Evolutionary conservation across 2,113 vertebrate species (phyloP), one percentile per base, ranked within the genome.

Genomic region (Cinclus mexicanus): DNA sequence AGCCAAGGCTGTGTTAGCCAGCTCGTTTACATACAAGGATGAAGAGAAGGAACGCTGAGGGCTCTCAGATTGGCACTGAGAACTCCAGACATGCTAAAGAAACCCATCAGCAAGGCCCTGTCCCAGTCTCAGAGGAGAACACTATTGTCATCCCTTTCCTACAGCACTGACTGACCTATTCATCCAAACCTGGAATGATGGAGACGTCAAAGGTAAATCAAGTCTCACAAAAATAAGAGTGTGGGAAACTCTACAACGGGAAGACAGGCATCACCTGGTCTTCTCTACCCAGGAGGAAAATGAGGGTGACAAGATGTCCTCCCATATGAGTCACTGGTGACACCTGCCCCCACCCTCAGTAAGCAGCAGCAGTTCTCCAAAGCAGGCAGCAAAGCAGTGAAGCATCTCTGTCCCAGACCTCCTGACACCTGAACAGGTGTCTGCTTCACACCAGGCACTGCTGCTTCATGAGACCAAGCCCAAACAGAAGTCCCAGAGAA

Each of bases 1-100:
- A 46, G 55, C 7, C 50, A 22, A 50, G 20, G 49, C 37, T 25
- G 20, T 20, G 41, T 15, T 12, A 26, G 26, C 6, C 2, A n/a
- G 4, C 23, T 82, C 0, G 0, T 35, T 67, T 29, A 26, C 1
- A 7, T 10, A 6, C 20, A n/a, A 10, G 39, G 67, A 44, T 31
- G 39, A 75, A 52, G 39, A 80, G 5, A 6, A 77, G 39, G 56
- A 47, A 17, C 42, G 44, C 26, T 14, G 26, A 47, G 3, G 53
- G 56, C 31, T 63, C 37, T 31, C 31, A 19, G 16, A 89, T 61
- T 0, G 14, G 9, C 47, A 55, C 14, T 1, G 2, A 41, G 39
- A 83, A 55, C 31, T 79, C 57, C 24, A 39, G 24, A 26, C 0
- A 0, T 29, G 52, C 31, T 26, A 4, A 1, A 3, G 67, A 79